phyloP scores from a whole-genome alignment of 2,888 invertebrate genomes.

The Pammene fasciana region DNA sequence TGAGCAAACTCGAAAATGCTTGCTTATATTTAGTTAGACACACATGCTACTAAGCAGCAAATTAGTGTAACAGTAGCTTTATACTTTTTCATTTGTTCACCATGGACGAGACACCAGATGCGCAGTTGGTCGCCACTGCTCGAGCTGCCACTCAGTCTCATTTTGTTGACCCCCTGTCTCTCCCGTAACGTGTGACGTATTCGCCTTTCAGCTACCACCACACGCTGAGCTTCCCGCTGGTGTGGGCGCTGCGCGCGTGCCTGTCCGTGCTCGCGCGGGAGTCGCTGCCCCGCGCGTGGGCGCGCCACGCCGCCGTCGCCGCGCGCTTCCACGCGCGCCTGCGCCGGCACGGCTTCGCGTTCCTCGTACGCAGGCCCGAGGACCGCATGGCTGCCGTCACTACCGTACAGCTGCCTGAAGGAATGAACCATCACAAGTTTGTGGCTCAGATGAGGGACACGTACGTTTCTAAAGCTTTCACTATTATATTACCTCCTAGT shows the following conservation, averaged over 20 bases:
- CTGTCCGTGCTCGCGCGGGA: conserved; percentile 88
- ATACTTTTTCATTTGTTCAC: no score
- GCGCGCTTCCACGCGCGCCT: conserved; percentile 87
- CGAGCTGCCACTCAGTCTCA: background rate
- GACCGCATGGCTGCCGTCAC: conserved; percentile 78
- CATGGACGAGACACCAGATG: no score
- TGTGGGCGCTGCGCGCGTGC: conserved; percentile 92
- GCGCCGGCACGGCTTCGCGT: conserved; percentile 85
- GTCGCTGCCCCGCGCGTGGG: conserved; percentile 88
- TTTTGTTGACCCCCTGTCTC: background rate
- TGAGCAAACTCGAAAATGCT: no score
- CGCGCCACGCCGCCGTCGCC: conserved; percentile 87
- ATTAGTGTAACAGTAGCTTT: no score
- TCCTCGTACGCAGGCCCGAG: conserved; percentile 86
- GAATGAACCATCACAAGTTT: conserved; percentile 65
- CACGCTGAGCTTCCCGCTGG: conserved; percentile 90
- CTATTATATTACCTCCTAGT: no score
- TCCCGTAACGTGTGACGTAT: background rate
- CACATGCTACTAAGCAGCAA: no score
- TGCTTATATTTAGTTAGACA: no score
- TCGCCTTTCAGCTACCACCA: conserved; percentile 90
- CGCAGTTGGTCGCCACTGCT: no score
- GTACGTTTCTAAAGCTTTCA: conserved; percentile 55
- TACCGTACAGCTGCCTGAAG: conserved; percentile 65
- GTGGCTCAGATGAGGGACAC: conserved; percentile 62